Base-by-base conservation (phyloP, 2,888 invertebrate genomes). In the Hypena proboscidalis region DNA sequence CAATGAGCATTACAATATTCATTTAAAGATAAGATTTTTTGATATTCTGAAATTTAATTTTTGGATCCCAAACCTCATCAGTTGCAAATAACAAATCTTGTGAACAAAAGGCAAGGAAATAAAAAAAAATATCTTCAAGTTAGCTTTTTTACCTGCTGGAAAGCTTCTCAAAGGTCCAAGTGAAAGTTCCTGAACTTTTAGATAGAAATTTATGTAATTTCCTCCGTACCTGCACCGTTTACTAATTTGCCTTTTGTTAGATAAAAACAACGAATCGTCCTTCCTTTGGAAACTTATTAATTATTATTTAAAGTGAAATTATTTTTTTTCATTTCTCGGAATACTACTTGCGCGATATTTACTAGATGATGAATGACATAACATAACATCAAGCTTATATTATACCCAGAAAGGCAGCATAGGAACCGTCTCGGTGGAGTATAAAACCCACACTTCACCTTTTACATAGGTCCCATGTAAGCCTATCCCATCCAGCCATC, bases 191-290 rank as follows among this genome's bases (percentile, higher is more conserved):
- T 35, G 4, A 64, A 62, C 48, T 62, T 47, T 34, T 7, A 11
- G 47, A 49, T 59, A 59, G 57, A 62, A 63, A 59, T 64, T 64
- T 64, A 57, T 59, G 59, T 64, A 57, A 59, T 59, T 64, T 62
- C 46, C 59, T 59, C 31, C 13, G 51, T 38, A 50, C 47, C 43
- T 32, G 20, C 7, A 38, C 36, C 52, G 62, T 59, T 50, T 64
- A 58, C 62, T 62, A 65, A 65, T 64, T 64, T 55, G 39, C 6
- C 35, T 23, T 61, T 54, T 60, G 55, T 63, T 36, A 41, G 33
- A 37, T 30, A 49, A 54, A 62, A 59, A 59, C 14, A 35, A 39
- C 11, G 31, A 34, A 49, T 37, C 33, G 40, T 9, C 37, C 17
- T 34, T 29, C 21, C 48, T 55, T 61, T 32, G 53, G 43, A 61